Evolutionary conservation across 2,113 vertebrate genomes (phyloP).

Genomic region (Rhea pennata): DNA sequence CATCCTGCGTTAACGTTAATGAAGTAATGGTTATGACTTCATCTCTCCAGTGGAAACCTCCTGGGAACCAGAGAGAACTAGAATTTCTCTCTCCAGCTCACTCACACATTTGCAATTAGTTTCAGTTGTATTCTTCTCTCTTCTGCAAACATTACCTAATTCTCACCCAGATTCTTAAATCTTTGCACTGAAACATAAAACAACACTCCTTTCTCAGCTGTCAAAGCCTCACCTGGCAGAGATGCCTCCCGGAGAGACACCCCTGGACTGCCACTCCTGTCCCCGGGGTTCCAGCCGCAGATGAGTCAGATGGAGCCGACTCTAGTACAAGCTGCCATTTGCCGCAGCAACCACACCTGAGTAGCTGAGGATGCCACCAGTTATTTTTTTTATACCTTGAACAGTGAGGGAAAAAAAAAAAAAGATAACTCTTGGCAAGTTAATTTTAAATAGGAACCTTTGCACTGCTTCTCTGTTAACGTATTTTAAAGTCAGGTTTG

Average conservation of each 20-base stretch:
- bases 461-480: neutral
- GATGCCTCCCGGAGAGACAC: neutral
- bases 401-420: neutral
- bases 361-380: neutral
- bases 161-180: slow-evolving; percentile 31
- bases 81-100: neutral
- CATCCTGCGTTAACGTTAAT: slow-evolving; percentile 16
- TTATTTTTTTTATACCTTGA: neutral
- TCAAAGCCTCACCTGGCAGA: neutral
- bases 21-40: slow-evolving; percentile 58
- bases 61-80: neutral
- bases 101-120: neutral
- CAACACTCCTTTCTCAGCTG: neutral
- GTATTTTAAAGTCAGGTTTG: neutral
- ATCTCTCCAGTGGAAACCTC: slow-evolving; percentile 34
- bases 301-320: neutral
- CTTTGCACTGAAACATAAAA: neutral
- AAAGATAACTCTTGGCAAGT: neutral
- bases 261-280: neutral
- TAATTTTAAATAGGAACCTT: neutral
- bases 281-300: neutral
- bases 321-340: neutral
- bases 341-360: neutral
- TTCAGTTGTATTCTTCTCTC: neutral
- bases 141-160: slow-evolving; percentile 43